phyloP scores from a whole-genome alignment of 2,113 vertebrate genomes.

The Laterallus jamaicensis region DNA sequence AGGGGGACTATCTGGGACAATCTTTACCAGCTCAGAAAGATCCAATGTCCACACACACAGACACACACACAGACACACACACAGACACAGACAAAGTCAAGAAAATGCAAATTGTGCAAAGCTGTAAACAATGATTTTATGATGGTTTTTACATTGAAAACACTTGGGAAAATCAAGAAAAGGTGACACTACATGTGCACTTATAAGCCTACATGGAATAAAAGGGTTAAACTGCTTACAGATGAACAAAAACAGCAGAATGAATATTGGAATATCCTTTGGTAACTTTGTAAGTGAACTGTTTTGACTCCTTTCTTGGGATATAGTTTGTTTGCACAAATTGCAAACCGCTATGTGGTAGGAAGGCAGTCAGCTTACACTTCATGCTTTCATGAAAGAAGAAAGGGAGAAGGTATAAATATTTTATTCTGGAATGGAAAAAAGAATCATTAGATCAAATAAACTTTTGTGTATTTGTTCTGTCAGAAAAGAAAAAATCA shows the following conservation, averaged over 20 bases:
- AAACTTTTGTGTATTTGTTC: not conserved
- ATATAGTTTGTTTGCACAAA: not conserved
- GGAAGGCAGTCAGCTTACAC: not conserved
- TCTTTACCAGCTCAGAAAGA: not conserved
- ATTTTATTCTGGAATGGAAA: not conserved
- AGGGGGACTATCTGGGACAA: not conserved
- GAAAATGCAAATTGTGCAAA: not conserved
- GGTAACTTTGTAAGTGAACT: not conserved
- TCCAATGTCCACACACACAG: too few species aligned
- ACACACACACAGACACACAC: too few species aligned
- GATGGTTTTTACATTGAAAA: not conserved
- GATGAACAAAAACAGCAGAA: not conserved
- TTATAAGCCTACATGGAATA: rapidly evolving
- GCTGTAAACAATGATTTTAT: not conserved
- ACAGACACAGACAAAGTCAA: rapidly evolving
- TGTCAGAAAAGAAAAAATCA: not conserved
- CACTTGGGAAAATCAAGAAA: not conserved
- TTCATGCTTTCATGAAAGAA: not conserved
- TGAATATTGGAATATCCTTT: not conserved
- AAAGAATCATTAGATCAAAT: not conserved
- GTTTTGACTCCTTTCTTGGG: not conserved
- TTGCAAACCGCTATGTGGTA: not conserved
- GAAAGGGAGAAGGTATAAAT: not conserved
- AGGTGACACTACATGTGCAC: not conserved
- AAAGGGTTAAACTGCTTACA: not conserved